Base-by-base conservation (phyloP, 2,797 vertebrate species). In the Erethizon dorsatum region DNA sequence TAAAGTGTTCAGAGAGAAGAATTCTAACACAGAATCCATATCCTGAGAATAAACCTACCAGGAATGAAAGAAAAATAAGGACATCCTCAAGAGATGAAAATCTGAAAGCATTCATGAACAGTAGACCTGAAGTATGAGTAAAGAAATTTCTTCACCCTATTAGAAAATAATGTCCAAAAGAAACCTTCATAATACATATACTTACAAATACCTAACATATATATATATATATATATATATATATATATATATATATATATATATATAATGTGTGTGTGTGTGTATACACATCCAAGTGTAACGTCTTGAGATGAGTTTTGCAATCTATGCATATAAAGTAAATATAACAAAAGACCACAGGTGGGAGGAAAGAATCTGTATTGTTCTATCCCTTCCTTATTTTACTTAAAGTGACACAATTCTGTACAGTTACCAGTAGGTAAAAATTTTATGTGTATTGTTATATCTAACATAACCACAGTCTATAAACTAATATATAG, bases 391-490 rank as follows among this genome's bases (percentile, higher is more conserved):
- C 3, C 14, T 71, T 89, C 1, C 6, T 56, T 2, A 59, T 69
- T 61, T 95, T 77, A 90, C 50, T n/a, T 50, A 63, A 92, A 78
- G 83, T 78, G 2, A 2, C 82, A 75, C 10, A 94, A 67, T 41
- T 52, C 4, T n/a, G 7, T n/a, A 80, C 0, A 41, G n/a, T 73
- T 80, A 88, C 47, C 0, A 45, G 10, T 59, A 8, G 50, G 1
- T 52, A 13, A 59, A 78, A 63, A 24, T 0, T 90, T 83, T 69
- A 15, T 17, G 1, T 69, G 31, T 89, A 33, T 41, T 78, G 7
- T 57, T 88, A 85, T 88, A 2, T 4, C 6, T 13, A 88, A 33
- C 50, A 14, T 4, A 89, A 69, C 2, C 33, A 63, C 17, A 69
- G 5, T 12, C 4, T 59, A 6, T 75, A 84, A 83, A 73, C 17